Conservation (phyloP, 1,140 invertebrate genomes). For the Philopotamus ludificatus region DNA sequence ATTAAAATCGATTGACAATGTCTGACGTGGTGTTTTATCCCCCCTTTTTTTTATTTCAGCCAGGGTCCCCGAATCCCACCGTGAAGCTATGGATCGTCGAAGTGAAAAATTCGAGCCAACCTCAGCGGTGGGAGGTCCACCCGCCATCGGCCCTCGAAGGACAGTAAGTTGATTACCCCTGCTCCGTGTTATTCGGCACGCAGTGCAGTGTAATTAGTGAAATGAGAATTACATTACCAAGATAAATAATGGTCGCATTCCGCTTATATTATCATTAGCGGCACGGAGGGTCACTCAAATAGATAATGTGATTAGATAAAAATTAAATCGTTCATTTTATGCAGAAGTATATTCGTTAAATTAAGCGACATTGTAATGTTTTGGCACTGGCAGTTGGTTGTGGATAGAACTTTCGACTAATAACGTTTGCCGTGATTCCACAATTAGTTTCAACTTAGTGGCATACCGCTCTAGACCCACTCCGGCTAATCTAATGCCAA, state of each 20-base stretch:
- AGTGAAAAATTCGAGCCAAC: conserved; percentile 64
- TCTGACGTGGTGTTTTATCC: background rate
- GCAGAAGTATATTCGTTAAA: too few species aligned
- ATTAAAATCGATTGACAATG: background rate
- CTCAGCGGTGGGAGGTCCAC: conserved; percentile 62
- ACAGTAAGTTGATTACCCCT: conserved; percentile 60
- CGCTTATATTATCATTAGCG: too few species aligned
- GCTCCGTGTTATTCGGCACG: too few species aligned
- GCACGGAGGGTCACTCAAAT: too few species aligned
- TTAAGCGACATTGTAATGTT: background rate
- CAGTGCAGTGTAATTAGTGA: too few species aligned
- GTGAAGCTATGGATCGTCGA: conserved; percentile 79
- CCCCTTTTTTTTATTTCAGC: conserved; percentile 56
- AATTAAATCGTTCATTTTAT: too few species aligned
- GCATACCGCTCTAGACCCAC: background rate
- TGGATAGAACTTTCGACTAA: background rate
- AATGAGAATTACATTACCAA: too few species aligned
- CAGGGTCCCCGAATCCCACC: conserved; percentile 81
- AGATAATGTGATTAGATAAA: too few species aligned
- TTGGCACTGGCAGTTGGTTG: background rate
- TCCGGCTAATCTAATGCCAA: background rate
- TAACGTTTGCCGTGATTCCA: background rate
- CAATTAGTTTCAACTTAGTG: background rate
- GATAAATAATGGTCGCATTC: too few species aligned
- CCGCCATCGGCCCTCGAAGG: conserved; percentile 68